Conservation (phyloP, 2,797 vertebrate species). For the Gallinago solitaria region DNA sequence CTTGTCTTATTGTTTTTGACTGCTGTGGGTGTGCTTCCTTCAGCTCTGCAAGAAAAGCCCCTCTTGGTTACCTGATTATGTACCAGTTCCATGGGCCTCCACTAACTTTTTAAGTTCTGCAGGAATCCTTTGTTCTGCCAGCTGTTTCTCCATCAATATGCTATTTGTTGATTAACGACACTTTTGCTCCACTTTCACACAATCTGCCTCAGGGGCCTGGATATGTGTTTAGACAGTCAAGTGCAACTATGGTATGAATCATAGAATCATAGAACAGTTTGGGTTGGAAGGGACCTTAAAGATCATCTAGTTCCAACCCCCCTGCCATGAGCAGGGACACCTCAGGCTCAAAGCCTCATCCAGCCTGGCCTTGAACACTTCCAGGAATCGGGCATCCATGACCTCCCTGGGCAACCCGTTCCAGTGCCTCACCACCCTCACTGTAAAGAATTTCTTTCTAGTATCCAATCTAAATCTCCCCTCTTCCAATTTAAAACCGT, state of each 20-base stretch:
- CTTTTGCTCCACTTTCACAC: background rate
- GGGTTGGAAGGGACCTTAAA: no score
- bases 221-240: background rate
- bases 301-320: no score
- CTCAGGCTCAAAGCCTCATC: no score
- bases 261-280: no score
- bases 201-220: background rate
- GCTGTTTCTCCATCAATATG: background rate
- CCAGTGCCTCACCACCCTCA: no score
- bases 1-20: background rate
- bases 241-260: background rate
- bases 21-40: background rate
- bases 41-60: background rate
- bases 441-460: no score
- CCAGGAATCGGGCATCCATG: no score
- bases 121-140: background rate
- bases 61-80: fast-evolving
- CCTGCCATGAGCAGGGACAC: no score
- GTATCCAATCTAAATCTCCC: no score
- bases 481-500: no score
- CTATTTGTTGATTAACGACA: background rate
- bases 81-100: background rate
- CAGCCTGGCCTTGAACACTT: no score
- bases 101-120: background rate
- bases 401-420: no score